These are phyloP conservation scores for Mamestra configurata DNA, from an alignment of 1,140 invertebrate genomes.

Conservation along the genomic window DNA sequence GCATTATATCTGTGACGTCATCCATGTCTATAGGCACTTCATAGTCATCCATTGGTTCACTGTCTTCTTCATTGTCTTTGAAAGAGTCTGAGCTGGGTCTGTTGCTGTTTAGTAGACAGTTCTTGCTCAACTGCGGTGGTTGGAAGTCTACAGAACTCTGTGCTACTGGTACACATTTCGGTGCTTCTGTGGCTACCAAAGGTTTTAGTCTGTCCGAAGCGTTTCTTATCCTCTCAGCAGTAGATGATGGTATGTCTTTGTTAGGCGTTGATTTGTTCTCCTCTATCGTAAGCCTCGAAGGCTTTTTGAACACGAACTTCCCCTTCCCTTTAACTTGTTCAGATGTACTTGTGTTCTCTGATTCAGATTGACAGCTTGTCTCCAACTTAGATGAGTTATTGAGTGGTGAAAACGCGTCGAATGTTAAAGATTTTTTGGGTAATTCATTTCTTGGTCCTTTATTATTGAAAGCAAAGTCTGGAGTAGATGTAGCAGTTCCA, in stretches of 20 bases:
- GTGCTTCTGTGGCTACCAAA: constrained; percentile 60
- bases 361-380: constrained; percentile 58
- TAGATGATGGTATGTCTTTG: constrained; percentile 73
- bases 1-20: constrained; percentile 66
- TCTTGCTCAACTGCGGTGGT: constrained; percentile 69
- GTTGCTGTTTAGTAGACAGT: constrained; percentile 61
- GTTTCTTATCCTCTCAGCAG: constrained; percentile 77
- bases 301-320: constrained; percentile 84
- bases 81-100: constrained; percentile 59
- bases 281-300: constrained; percentile 66
- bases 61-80: constrained; percentile 59
- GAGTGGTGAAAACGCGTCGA: constrained; percentile 67
- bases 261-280: constrained; percentile 59
- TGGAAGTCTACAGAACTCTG: constrained; percentile 83
- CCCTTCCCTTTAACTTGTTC: constrained; percentile 68
- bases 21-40: constrained; percentile 69
- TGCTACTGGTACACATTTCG: constrained; percentile 61
- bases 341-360: constrained; percentile 57
- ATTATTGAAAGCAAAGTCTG: constrained; percentile 61
- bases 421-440: constrained; percentile 70
- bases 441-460: constrained; percentile 61
- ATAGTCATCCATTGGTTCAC: constrained; percentile 63
- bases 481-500: constrained; percentile 64
- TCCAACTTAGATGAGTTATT: constrained; percentile 58
- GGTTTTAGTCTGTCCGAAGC: constrained; percentile 79